Base-by-base conservation (phyloP, 2,113 vertebrate species). In the Cynoglossus semilaevis region DNA sequence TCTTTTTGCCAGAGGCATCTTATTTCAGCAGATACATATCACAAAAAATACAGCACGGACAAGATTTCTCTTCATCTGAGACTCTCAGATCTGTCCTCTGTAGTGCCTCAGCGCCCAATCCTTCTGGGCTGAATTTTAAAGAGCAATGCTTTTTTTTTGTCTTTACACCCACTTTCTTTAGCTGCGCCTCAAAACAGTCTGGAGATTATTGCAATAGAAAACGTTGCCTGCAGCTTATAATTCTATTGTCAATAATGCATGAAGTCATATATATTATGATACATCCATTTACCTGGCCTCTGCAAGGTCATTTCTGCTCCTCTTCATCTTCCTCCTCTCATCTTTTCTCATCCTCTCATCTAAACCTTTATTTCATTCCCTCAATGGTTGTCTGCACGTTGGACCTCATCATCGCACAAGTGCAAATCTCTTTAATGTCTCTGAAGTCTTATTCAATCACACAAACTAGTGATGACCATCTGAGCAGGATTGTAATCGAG, bases 171-270 rank as follows among this genome's bases (percentile, higher is more conserved):
- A 15, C 43, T 4, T 0, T 68, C 48, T 64, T 58, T 8, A 72
- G 69, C 78, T 46, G 55, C 50, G n/a, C 63, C 49, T 77, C 73
- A 83, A 41, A 69, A 46, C 41, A 64, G 63, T 56, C 58, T 57
- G 65, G 52, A 70, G 58, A 67, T 74, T 58, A 83, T 83, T 70
- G 54, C 52, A 63, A 63, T 15, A 51, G 62, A 59, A 51, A 72
- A 80, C 29, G 42, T 67, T 60, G 60, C 72, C 80, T 62, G 50
- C 18, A 71, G 67, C 58, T 70, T 72, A 81, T 82, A 77, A 77
- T 71, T 74, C 29, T 13, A 58, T 70, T 71, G 72, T 85, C 82
- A 86, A 84, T 84, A 88, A 86, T 86, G 63, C 73, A 86, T 81
- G 59, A 74, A 76, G 74, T 58, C 68, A 71, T 59, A 85, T 85